These are phyloP conservation scores for Eremophila alpestris DNA, from an alignment of 2,797 vertebrate species.

Conservation along the genomic window DNA sequence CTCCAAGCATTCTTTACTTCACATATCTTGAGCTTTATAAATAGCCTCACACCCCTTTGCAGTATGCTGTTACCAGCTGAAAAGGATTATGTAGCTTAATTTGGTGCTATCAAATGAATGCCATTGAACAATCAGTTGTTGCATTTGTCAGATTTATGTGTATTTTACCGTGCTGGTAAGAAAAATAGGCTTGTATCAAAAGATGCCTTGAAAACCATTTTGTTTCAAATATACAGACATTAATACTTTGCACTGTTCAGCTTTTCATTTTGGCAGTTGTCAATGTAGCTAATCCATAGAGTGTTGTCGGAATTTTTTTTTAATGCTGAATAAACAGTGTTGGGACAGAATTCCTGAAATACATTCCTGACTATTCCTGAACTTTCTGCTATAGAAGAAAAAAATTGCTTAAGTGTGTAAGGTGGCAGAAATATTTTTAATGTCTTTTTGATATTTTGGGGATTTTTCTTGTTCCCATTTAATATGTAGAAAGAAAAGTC, in stretches of 20 bases:
- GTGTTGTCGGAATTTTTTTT: not conserved
- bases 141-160: constrained; percentile 7
- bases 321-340: not conserved
- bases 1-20: constrained; percentile 25
- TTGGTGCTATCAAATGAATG: constrained; percentile 42
- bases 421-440: not conserved
- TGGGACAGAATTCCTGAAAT: not conserved
- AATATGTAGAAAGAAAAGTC: not conserved
- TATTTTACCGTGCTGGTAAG: not conserved
- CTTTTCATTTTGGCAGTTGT: constrained; percentile 4
- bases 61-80: constrained; percentile 69
- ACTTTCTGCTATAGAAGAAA: not conserved
- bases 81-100: constrained; percentile 65
- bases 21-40: constrained; percentile 49
- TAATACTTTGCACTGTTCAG: not conserved
- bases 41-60: constrained; percentile 35
- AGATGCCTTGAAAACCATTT: not conserved
- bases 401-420: not conserved
- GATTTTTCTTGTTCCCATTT: not conserved
- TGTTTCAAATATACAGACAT: not conserved
- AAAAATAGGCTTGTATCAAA: not conserved
- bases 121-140: constrained; percentile 37
- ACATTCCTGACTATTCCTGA: no score
- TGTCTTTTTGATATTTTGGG: not conserved
- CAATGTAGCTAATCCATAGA: not conserved